Base-by-base conservation (phyloP, 1,140 invertebrate species). In the Chironomus striatipennis region DNA sequence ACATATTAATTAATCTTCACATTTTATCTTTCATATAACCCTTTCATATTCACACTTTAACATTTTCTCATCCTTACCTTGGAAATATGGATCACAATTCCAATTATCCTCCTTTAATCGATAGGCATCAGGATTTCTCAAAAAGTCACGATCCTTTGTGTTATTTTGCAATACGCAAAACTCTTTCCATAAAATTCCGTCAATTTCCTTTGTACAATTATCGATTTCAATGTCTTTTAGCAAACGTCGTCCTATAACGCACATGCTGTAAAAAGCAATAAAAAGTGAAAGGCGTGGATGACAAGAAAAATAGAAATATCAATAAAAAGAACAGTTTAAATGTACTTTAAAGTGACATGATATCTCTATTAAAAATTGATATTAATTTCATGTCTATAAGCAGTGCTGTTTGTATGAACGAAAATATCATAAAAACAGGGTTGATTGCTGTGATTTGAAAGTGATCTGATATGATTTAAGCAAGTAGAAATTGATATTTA, bases 221-320 rank as follows among this genome's bases (percentile, higher is more conserved):
- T 81, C 84, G 64, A 90, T 85, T 20, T 88, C 81, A 73, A 93
- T 87, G 77, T 93, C 89, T 82, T 93, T 93, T 4, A 95, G 82
- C 72, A 98, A 84, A 24, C 96, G 87, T 77, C 90, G 93, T 9
- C 97, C 97, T 10, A 99, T 88, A 20, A 95, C 86, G 84, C 97
- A 99, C 86, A 98, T 92, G 79, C 96, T 98, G 83, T 43, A 88
- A 86, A 77, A 75, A 78, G 78, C 75, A 77, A 76, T 74, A 10
- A 6, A n/a, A 74, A 74, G 74, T 20, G 65, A 75, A 47, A 74
- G 75, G 67, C 73, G 47, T 34, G 12, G 34, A 76, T 70, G 21
- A 20, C 18, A 76, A 77, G 7, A 5, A 4, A 24, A 4, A 73
- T 2, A 42, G 34, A 73, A 17, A 24, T 21, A 73, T 6, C 12